phyloP scores from a whole-genome alignment of 2,888 invertebrate species.

The Brachypterus glaber region DNA sequence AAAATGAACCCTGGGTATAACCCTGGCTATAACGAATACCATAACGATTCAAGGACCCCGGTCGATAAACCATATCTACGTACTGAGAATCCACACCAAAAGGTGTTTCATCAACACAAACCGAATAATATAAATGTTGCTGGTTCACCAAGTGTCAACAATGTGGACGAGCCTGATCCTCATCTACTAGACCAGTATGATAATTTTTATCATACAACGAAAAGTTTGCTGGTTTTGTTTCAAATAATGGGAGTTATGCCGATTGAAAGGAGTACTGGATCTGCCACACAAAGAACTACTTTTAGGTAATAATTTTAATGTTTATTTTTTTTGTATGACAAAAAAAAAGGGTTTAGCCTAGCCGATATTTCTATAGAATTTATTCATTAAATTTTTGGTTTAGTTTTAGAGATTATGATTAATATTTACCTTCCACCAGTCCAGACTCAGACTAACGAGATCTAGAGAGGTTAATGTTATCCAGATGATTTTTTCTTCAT shows the following conservation, averaged over 20 bases:
- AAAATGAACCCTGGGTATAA: too few relatives aligned
- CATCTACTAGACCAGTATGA: constrained; percentile 56
- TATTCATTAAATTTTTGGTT: not conserved
- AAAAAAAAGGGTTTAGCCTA: not conserved
- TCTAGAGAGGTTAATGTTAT: too few relatives aligned
- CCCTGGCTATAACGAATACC: too few relatives aligned
- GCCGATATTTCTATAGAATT: not conserved
- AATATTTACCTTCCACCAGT: too few relatives aligned
- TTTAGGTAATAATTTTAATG: constrained; percentile 32
- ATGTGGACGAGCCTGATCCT: constrained; percentile 35
- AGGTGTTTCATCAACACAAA: too few relatives aligned
- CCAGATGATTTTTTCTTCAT: too few relatives aligned
- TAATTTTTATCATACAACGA: constrained; percentile 61
- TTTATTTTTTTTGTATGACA: too few relatives aligned
- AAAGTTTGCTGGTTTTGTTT: constrained; percentile 58
- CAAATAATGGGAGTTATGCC: constrained; percentile 72
- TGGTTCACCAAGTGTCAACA: constrained; percentile 20
- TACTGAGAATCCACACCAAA: too few relatives aligned
- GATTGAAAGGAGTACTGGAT: constrained; percentile 54
- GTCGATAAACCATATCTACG: too few relatives aligned
- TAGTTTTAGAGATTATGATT: too few relatives aligned
- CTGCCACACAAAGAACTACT: constrained; percentile 34
- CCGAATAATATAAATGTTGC: constrained; percentile 22
- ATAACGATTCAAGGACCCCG: too few relatives aligned
- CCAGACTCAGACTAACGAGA: too few relatives aligned